Evolutionary conservation across 2,797 vertebrate species (phyloP), one percentile per base, ranked within the genome.

Genomic region (Setipinna tenuifilis): DNA sequence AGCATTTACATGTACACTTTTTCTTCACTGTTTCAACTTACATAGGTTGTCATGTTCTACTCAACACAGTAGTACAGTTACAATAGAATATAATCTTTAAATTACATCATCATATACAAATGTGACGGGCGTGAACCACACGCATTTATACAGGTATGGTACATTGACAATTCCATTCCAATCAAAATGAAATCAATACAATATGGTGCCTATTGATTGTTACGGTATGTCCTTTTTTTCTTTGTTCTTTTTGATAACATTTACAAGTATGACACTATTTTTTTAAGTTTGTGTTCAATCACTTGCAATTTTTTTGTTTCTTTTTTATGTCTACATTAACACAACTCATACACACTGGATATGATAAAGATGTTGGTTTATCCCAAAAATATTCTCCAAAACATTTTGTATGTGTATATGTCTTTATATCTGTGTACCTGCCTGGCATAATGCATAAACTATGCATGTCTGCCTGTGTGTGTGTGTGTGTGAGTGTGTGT

Each of bases 81-180:
- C 95, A 94, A 95, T 94, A 95, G 93, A 95, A 95, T 95, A 95
- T 95, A 94, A 94, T 95, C 93, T 95, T 95, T 96, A 96, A 95
- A 96, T 96, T 96, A 96, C 95, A 96, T 94, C 94, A 94, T 96
- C 95, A 96, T 96, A 94, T 96, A 96, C 95, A 96, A 95, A 95
- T 94, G 92, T 93, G 93, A 96, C 91, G 91, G 93, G 93, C 91
- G 94, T 94, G 94, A 93, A 94, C 91, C 85, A 92, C 95, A 94
- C 94, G 93, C 93, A 91, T 93, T 94, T 94, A 95, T 88, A 90
- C 87, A 89, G 87, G 82, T 89, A 89, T 95, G 93, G 91, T 95
- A 95, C 95, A 95, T 92, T 90, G 92, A 95, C 94, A 92, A 92
- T 94, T 95, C 91, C 91, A 93, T 95, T 91, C 93, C 93, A 92